A percentile compares a stretch with the other conserved stretches of the same genome.
phyloP scores from a whole-genome alignment of 2,113 vertebrate genomes.

The Aix galericulata region DNA sequence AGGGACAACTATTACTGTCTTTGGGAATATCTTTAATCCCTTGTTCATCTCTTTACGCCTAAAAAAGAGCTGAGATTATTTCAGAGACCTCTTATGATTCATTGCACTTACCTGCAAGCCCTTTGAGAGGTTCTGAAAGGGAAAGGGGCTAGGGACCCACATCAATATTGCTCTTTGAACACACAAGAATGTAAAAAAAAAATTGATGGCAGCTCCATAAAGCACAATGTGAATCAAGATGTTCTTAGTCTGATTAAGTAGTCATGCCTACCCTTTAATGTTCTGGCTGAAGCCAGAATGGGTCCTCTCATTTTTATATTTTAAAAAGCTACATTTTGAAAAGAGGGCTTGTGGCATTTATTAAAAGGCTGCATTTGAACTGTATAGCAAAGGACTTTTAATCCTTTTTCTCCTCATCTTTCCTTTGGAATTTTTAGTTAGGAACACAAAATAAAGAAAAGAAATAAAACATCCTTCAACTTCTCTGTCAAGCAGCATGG shows the following conservation, averaged over 20 bases:
- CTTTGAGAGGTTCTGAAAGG: not conserved
- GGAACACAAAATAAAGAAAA: not conserved
- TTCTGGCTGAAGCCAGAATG: not conserved
- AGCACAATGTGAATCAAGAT: not conserved
- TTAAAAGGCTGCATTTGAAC: not conserved
- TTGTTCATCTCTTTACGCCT: not conserved
- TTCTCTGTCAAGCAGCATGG: not conserved
- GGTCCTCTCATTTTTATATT: not conserved
- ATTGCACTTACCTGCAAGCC: not conserved
- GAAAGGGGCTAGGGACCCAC: not conserved
- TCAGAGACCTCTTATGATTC: not conserved
- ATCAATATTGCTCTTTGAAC: not conserved
- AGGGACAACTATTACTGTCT: not conserved
- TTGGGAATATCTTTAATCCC: not conserved
- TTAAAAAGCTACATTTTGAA: not conserved
- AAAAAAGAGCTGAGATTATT: not conserved
- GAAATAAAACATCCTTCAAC: conserved; percentile 9
- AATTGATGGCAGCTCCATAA: not conserved
- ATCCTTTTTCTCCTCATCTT: not conserved
- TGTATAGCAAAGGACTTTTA: not conserved
- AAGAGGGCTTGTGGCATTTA: not conserved
- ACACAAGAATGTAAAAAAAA: not conserved
- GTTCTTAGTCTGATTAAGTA: not conserved
- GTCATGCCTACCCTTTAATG: not conserved
- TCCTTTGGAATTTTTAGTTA: conserved; percentile 25